A percentile compares a stretch with the other conserved stretches of the same genome.
Conservation (phyloP, 2,888 invertebrate genomes). For the Coenonympha glycerion region DNA sequence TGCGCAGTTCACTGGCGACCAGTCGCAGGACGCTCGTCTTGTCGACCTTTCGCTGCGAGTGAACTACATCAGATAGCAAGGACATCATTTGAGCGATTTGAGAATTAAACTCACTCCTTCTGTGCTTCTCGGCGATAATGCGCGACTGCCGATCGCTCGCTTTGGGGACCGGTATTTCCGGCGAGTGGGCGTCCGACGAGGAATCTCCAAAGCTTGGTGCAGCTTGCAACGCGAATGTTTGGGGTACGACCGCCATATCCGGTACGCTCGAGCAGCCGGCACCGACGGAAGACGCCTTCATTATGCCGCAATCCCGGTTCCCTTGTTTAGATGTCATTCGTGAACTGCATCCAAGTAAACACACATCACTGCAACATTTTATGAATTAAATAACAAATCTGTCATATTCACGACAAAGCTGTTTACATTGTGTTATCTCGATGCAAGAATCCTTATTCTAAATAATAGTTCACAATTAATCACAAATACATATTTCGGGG, state of each 20-base stretch:
- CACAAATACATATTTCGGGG: too few relatives aligned
- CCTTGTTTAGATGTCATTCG: conserved; percentile 32
- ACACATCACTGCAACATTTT: conserved; percentile 20
- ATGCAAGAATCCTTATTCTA: background rate
- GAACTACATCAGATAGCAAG: conserved; percentile 88
- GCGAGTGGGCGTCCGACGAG: conserved; percentile 65
- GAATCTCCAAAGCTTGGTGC: conserved; percentile 55
- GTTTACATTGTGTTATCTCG: conserved; percentile 1
- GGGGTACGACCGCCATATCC: background rate
- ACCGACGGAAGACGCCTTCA: conserved; percentile 54
- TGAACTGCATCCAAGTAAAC: conserved; percentile 26
- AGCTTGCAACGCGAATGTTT: conserved; percentile 26
- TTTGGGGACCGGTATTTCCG: conserved; percentile 53
- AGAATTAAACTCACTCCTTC: conserved; percentile 91
- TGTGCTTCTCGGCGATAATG: conserved; percentile 92
- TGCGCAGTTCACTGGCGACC: conserved; percentile 88
- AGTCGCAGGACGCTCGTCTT: conserved; percentile 93
- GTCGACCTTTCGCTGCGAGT: conserved; percentile 89
- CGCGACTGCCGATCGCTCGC: conserved; percentile 87
- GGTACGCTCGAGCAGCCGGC: conserved; percentile 19
- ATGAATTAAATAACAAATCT: conserved; percentile 3
- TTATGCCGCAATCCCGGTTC: conserved; percentile 29
- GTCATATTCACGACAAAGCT: background rate
- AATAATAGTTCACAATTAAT: background rate
- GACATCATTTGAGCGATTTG: conserved; percentile 88